Conservation (phyloP, 2,888 invertebrate genomes). For the Apoda limacodes region DNA sequence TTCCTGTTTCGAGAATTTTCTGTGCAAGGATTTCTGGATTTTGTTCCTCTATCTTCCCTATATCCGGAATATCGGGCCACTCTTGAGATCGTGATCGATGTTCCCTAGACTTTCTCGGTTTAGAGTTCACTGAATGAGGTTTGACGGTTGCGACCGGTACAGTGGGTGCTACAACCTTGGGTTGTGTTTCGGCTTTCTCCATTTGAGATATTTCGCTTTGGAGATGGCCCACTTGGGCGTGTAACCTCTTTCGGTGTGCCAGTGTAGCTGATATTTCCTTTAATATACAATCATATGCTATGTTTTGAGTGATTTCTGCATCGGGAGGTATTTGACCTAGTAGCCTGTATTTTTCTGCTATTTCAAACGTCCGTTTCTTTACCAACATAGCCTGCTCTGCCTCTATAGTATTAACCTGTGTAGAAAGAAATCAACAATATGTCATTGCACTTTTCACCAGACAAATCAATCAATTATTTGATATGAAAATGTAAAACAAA, state of each 20-base stretch:
- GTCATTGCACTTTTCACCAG: background rate
- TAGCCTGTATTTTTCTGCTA: conserved; percentile 77
- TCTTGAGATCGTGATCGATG: conserved; percentile 86
- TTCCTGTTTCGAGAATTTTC: conserved; percentile 89
- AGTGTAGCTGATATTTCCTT: conserved; percentile 89
- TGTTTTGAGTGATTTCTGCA: conserved; percentile 72
- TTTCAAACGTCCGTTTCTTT: conserved; percentile 79
- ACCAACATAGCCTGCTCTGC: conserved; percentile 80
- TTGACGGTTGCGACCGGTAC: conserved; percentile 57
- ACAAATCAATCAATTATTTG: no score
- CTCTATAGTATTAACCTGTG: conserved; percentile 75
- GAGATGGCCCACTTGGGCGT: conserved; percentile 81
- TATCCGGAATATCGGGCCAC: conserved; percentile 92
- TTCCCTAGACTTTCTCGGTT: conserved; percentile 71
- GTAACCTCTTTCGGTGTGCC: conserved; percentile 85
- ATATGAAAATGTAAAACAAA: no score
- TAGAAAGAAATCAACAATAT: no score
- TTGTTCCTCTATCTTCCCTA: conserved; percentile 91
- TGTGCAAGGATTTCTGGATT: conserved; percentile 91
- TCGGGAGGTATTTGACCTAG: conserved; percentile 65
- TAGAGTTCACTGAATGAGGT: conserved; percentile 48
- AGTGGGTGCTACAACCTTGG: conserved; percentile 53
- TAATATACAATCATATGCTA: conserved; percentile 84
- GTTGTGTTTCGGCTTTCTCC: conserved; percentile 77
- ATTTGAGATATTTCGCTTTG: conserved; percentile 82